These are phyloP conservation scores for Struthidea cinerea DNA, from an alignment of 2,113 vertebrate species.

Conservation along the genomic window DNA sequence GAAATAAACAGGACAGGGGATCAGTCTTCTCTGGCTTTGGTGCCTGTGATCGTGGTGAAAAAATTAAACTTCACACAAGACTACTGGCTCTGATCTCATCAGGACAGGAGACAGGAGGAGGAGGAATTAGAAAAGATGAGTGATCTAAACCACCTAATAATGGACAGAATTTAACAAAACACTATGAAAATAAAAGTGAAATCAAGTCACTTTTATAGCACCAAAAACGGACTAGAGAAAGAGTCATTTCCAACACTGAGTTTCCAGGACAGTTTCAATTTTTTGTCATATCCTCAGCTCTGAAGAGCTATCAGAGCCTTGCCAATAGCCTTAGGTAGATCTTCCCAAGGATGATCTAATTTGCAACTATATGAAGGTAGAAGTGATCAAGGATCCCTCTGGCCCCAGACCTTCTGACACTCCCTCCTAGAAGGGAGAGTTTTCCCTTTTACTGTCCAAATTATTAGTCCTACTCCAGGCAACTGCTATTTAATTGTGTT, in stretches of 20 bases:
- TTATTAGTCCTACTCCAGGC: not conserved
- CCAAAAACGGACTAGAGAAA: not conserved
- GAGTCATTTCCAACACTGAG: not conserved
- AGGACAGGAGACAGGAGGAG: not conserved
- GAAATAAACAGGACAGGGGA: not conserved
- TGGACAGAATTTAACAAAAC: not conserved
- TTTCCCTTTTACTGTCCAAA: not conserved
- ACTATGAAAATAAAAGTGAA: not conserved
- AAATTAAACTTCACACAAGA: not conserved
- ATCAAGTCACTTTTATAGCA: not conserved
- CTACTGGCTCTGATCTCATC: not conserved
- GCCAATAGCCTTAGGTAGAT: not conserved
- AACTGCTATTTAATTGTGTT: not conserved
- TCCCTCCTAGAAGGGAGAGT: not conserved
- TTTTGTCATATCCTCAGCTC: not conserved
- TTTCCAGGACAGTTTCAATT: not conserved
- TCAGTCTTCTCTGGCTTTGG: not conserved
- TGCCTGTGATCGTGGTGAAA: not conserved
- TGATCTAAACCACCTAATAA: not conserved
- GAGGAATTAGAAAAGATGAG: not conserved
- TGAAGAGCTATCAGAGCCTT: not conserved
- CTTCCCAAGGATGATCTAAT: not conserved
- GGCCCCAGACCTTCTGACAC: not conserved
- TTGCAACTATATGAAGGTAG: not conserved
- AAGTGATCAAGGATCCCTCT: not conserved